Conservation (phyloP, 2,888 invertebrate genomes). For the Nemotelus pantherinus region DNA sequence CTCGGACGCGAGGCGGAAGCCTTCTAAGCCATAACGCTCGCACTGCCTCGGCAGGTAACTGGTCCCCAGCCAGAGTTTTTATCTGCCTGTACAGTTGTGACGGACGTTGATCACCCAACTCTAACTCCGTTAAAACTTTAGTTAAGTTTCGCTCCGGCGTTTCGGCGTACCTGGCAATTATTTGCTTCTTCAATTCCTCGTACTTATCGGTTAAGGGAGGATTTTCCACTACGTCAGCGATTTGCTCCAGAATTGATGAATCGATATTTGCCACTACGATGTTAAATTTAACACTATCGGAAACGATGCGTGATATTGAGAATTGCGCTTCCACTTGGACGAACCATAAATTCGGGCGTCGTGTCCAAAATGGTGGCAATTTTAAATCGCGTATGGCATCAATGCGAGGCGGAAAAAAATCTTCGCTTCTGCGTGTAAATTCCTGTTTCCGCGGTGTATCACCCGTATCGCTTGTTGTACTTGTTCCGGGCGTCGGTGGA, state of each 20-base stretch:
- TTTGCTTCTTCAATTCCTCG: conserved; percentile 6
- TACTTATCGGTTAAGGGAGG: not conserved
- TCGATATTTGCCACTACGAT: not conserved
- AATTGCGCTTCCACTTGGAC: no score
- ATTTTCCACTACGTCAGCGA: not conserved
- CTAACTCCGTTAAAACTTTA: not conserved
- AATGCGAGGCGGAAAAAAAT: no score
- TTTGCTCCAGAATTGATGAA: not conserved
- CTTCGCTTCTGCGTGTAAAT: no score
- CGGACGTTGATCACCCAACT: conserved; percentile 9
- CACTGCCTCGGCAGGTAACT: not conserved
- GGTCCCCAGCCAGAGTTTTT: not conserved
- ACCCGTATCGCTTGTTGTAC: no score
- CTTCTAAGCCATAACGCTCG: conserved; percentile 3
- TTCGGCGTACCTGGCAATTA: not conserved
- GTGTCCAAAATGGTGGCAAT: no score
- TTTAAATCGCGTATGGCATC: no score
- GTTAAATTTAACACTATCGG: not conserved
- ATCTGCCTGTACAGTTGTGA: conserved; percentile 7
- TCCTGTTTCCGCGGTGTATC: no score
- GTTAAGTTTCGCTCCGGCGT: not conserved
- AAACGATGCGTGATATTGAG: no score
- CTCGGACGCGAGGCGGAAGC: not conserved
- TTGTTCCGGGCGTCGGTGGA: no score
- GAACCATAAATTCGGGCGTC: no score